Conservation (phyloP, 53 echinoderm and acorn worm species). For the Mesocentrotus franciscanus region DNA sequence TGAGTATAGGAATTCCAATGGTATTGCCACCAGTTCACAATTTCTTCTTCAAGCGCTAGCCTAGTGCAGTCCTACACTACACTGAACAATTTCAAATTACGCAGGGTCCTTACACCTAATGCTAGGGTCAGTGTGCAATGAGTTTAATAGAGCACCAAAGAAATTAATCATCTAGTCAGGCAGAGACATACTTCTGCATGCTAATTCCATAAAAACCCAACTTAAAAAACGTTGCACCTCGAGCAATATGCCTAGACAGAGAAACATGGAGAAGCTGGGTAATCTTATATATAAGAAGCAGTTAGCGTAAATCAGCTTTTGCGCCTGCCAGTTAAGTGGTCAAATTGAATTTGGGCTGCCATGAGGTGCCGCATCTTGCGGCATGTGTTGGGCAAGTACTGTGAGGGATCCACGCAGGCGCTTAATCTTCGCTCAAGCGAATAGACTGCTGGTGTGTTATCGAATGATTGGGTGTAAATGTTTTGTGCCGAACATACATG, state of each 20-base stretch:
- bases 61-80: neutral
- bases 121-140: conserved; percentile 29
- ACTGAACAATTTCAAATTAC: neutral
- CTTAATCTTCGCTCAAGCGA: conserved; percentile 19
- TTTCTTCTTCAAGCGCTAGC: neutral
- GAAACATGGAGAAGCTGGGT: neutral
- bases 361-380: conserved; percentile 11
- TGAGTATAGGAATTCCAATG: neutral
- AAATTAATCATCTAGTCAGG: neutral
- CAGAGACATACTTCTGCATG: conserved; percentile 33
- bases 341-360: conserved; percentile 59
- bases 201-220: neutral
- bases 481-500: neutral
- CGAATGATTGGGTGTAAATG: conserved; percentile 33
- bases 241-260: neutral
- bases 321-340: conserved; percentile 49
- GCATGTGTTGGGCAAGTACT: conserved; percentile 27
- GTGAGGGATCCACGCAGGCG: conserved; percentile 5
- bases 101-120: neutral
- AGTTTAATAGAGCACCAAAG: neutral
- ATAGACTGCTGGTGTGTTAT: conserved; percentile 23
- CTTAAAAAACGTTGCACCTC: neutral
- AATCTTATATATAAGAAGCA: neutral
- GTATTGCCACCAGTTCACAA: neutral
- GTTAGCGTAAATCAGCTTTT: conserved; percentile 52